A percentile compares a stretch with the other conserved stretches of the same genome.
These are phyloP conservation scores for Styela plicata DNA, from an alignment of 23 tunicate genomes.

Conservation along the genomic window DNA sequence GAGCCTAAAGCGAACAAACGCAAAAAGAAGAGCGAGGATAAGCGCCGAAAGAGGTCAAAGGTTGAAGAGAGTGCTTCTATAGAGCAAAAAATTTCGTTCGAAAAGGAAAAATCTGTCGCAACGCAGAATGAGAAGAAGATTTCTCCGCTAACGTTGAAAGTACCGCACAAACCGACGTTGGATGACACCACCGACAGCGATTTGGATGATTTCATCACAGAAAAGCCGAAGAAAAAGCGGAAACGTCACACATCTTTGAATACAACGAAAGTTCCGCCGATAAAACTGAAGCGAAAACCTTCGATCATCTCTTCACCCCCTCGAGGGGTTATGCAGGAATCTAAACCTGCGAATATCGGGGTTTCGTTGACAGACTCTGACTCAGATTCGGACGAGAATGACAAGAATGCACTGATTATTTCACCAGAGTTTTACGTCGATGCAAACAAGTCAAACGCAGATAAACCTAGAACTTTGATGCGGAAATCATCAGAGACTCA, in stretches of 20 bases:
- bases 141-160: neutral
- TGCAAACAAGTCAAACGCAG: neutral
- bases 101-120: neutral
- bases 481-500: neutral
- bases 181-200: constrained; percentile 5
- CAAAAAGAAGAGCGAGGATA: constrained; percentile 37
- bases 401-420: neutral
- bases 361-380: constrained; percentile 19
- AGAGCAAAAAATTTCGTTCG: neutral
- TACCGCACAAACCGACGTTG: neutral
- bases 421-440: neutral
- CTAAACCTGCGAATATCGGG: neutral
- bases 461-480: neutral
- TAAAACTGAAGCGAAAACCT: neutral
- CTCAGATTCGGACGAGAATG: neutral
- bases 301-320: neutral
- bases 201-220: constrained; percentile 18
- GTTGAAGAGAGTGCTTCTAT: neutral
- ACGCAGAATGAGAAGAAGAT: neutral
- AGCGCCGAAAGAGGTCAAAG: neutral
- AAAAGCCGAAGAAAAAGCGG: constrained; percentile 23
- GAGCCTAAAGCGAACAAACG: constrained; percentile 17
- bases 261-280: constrained; percentile 8
- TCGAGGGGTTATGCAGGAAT: neutral
- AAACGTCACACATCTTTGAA: constrained; percentile 8